Evolutionary conservation across 1,140 invertebrate genomes (phyloP).

Genomic region (Lutraria rhynchaena): DNA sequence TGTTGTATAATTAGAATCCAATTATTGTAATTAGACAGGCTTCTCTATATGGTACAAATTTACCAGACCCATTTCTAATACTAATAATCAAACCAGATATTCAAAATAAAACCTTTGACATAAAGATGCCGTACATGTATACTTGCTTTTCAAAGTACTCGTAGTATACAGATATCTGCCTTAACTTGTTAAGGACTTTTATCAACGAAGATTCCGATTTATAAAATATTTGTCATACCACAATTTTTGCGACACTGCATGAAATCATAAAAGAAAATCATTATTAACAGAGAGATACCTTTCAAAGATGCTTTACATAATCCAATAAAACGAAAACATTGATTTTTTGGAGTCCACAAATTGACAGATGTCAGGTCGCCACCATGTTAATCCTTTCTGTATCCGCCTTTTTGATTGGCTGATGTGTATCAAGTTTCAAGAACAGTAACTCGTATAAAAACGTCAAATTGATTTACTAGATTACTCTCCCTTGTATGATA

Average conservation of each 20-base stretch:
- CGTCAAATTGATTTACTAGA: too few species aligned
- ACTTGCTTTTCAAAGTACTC: too few species aligned
- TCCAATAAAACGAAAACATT: conserved; percentile 46
- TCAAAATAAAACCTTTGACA: too few species aligned
- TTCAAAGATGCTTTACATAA: conserved; percentile 17
- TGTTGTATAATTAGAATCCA: too few species aligned
- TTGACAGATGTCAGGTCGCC: conserved; percentile 55
- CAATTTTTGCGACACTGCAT: neutral
- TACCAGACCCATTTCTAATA: too few species aligned
- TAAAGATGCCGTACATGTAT: too few species aligned
- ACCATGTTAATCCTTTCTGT: conserved; percentile 55
- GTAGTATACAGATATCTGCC: conserved; percentile 30
- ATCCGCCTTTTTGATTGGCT: conserved; percentile 36
- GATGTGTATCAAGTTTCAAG: conserved; percentile 13
- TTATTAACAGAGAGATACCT: conserved; percentile 9
- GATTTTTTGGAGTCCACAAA: conserved; percentile 12
- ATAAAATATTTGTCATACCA: too few species aligned
- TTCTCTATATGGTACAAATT: too few species aligned
- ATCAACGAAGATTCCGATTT: too few species aligned
- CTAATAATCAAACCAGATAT: too few species aligned
- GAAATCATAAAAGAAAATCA: neutral
- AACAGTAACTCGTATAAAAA: conserved; percentile 12
- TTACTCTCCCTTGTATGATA: too few species aligned
- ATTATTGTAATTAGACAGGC: too few species aligned
- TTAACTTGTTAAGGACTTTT: neutral